phyloP scores from a whole-genome alignment of 2,888 invertebrate genomes.

The Hirtodrosophila trivittata region DNA sequence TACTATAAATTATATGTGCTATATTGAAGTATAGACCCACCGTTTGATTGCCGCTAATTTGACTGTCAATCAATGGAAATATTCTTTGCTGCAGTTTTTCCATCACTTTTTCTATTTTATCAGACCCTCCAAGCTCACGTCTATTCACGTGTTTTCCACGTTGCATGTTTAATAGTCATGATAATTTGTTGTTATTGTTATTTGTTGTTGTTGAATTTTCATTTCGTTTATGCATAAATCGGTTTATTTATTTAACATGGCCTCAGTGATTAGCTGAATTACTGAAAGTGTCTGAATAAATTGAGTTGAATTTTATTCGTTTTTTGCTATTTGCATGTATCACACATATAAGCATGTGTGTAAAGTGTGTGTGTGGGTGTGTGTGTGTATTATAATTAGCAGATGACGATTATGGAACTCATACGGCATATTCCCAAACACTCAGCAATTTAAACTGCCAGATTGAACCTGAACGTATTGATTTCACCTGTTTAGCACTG shows the following conservation, averaged over 20 bases:
- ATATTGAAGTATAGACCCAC: slow-evolving; percentile 26
- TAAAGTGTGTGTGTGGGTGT: too few species aligned
- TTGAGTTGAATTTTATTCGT: not conserved
- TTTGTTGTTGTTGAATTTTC: slow-evolving; percentile 28
- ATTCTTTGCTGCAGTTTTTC: slow-evolving; percentile 32
- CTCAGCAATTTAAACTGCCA: too few species aligned
- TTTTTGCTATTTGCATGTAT: too few species aligned
- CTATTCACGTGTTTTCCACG: slow-evolving; percentile 32
- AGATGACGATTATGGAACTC: too few species aligned
- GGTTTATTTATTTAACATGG: slow-evolving; percentile 27
- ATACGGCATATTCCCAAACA: too few species aligned
- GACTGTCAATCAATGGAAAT: slow-evolving; percentile 69
- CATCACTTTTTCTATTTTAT: slow-evolving; percentile 7
- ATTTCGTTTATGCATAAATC: slow-evolving; percentile 45
- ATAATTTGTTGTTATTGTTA: slow-evolving; percentile 21
- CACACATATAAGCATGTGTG: too few species aligned
- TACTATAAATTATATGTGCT: slow-evolving; percentile 64
- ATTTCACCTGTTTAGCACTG: too few species aligned
- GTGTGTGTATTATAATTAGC: too few species aligned
- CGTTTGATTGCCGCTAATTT: slow-evolving; percentile 76
- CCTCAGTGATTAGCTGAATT: slow-evolving; percentile 15
- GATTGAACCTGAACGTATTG: too few species aligned
- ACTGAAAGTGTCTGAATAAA: not conserved
- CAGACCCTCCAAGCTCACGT: slow-evolving; percentile 32
- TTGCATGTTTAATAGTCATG: slow-evolving; percentile 39